Percentiles rank a stretch among this genome's conserved stretches.
Conservation (phyloP, 2,888 invertebrate species). For the Caenorhabditis sp. region DNA sequence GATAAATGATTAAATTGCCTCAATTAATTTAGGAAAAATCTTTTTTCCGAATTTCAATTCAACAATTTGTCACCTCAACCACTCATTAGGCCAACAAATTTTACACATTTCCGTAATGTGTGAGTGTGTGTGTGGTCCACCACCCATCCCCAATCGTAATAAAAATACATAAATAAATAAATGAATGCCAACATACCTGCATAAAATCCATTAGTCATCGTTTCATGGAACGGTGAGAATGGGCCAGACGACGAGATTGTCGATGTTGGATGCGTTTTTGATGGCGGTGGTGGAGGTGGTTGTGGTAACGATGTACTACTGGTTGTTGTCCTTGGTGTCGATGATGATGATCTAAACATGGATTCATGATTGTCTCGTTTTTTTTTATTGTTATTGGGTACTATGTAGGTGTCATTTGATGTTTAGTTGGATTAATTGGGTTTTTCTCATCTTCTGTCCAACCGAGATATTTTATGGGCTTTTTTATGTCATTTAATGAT, state of each 20-base stretch:
- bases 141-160: not conserved
- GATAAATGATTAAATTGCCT: no score
- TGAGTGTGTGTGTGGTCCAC: no score
- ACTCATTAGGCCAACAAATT: not conserved
- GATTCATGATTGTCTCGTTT: not conserved
- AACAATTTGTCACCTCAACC: not conserved
- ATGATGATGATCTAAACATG: not conserved
- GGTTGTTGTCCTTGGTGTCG: slow-evolving; percentile 21
- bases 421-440: slow-evolving; percentile 1
- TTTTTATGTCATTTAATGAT: no score
- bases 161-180: not conserved
- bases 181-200: slow-evolving; percentile 29
- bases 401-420: not conserved
- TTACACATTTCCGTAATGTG: not conserved
- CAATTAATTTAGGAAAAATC: no score
- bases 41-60: no score
- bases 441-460: not conserved
- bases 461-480: no score
- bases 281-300: slow-evolving; percentile 25
- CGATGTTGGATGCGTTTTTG: slow-evolving; percentile 20
- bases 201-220: slow-evolving; percentile 43
- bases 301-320: slow-evolving; percentile 23
- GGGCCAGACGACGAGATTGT: slow-evolving; percentile 37
- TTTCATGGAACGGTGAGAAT: slow-evolving; percentile 49
- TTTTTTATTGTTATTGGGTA: not conserved